phyloP scores from a whole-genome alignment of 92 coral and sea anemone genomes.

The Palythoa caribaeorum region DNA sequence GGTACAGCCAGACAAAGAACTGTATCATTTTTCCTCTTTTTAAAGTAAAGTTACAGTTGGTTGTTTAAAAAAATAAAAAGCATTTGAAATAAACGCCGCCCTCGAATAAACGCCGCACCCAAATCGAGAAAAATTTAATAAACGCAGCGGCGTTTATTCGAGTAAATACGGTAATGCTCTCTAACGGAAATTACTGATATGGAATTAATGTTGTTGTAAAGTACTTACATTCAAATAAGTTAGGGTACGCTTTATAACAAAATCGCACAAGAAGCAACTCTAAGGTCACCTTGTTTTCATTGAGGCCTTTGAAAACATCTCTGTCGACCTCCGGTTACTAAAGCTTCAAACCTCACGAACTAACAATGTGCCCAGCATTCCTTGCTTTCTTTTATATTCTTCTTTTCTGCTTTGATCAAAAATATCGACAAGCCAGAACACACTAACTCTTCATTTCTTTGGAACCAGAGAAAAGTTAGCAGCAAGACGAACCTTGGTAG shows the following conservation, averaged over 20 bases:
- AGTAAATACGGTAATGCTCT: too few species aligned
- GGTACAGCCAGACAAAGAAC: too few species aligned
- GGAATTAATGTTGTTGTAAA: background rate
- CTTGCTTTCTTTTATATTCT: background rate
- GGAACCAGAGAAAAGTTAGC: slow-evolving; percentile 26
- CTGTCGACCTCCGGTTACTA: background rate
- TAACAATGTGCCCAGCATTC: background rate
- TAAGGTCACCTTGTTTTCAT: background rate
- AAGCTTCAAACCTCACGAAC: background rate
- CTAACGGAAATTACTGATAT: background rate
- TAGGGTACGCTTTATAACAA: background rate
- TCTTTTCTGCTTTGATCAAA: background rate
- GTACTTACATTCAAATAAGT: background rate
- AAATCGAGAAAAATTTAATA: too few species aligned
- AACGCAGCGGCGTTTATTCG: too few species aligned
- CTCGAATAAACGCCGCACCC: too few species aligned
- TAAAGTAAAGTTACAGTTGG: too few species aligned
- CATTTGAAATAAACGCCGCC: too few species aligned
- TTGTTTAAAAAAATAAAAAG: too few species aligned
- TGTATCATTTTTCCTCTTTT: too few species aligned
- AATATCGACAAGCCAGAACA: background rate
- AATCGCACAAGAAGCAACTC: background rate
- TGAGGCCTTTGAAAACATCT: background rate
- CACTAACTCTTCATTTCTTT: background rate
- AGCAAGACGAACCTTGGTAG: slow-evolving; percentile 34